phyloP scores from a whole-genome alignment of 2,113 vertebrate species.

The Prunella himalayana region DNA sequence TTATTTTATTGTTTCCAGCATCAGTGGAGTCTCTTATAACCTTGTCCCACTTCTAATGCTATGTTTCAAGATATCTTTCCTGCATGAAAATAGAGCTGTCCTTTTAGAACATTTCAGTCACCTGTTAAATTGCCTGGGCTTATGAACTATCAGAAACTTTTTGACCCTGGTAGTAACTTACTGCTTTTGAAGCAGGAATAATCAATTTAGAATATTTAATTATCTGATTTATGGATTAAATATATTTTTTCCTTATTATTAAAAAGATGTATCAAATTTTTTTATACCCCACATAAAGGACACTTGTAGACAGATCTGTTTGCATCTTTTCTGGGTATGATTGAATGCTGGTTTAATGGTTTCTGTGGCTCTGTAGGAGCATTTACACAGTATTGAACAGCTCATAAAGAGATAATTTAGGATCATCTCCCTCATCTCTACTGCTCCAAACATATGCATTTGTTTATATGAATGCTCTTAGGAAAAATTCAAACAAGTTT shows the following conservation, averaged over 20 bases:
- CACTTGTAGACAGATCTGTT: neutral
- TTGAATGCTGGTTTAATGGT: neutral
- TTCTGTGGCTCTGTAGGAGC: neutral
- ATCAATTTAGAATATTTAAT: neutral
- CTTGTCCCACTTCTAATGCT: neutral
- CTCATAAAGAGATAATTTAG: neutral
- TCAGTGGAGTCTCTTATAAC: neutral
- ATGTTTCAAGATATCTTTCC: neutral
- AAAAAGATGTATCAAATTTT: neutral
- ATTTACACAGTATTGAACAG: neutral
- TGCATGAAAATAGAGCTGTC: neutral
- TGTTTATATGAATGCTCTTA: neutral
- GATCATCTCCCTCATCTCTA: neutral
- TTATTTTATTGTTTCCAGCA: neutral
- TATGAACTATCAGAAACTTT: neutral
- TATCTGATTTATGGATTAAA: neutral
- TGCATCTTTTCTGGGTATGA: neutral
- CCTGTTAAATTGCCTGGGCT: neutral
- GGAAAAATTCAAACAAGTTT: neutral
- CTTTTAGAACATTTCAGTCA: neutral
- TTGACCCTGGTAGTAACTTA: neutral
- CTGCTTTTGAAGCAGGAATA: neutral
- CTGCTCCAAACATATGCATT: neutral
- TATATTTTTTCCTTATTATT: neutral
- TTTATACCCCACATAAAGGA: neutral